Conservation (phyloP, 2,888 invertebrate genomes). For the Drosophila mulleri region DNA sequence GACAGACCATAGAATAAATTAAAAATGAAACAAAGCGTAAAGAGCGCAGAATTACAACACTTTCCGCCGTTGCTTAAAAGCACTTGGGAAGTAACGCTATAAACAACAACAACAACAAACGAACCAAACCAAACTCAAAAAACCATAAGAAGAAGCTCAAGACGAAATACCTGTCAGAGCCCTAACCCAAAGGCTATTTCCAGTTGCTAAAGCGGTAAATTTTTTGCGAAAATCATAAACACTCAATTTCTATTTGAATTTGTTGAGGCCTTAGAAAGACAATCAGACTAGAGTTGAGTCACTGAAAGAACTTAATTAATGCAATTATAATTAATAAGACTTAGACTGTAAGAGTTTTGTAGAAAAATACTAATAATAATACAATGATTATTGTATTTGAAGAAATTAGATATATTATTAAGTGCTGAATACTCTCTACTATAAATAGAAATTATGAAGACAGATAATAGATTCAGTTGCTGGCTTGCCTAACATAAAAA, state of each 20-base stretch:
- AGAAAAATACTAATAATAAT: not conserved
- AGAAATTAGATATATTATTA: not conserved
- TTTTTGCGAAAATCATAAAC: constrained; percentile 31
- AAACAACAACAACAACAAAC: constrained; percentile 10
- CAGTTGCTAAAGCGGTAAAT: not conserved
- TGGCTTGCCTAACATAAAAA: not conserved
- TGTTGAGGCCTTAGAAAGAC: not conserved
- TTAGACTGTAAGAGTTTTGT: not conserved
- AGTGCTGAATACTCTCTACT: not conserved
- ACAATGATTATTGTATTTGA: not conserved
- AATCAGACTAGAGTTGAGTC: not conserved
- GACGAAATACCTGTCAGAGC: constrained; percentile 15
- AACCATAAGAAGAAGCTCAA: constrained; percentile 25
- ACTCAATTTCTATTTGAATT: constrained; percentile 18
- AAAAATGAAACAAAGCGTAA: constrained; percentile 82
- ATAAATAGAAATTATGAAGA: not conserved
- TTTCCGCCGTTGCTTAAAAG: constrained; percentile 79
- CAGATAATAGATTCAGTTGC: not conserved
- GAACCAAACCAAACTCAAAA: constrained; percentile 3
- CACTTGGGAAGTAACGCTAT: constrained; percentile 54
- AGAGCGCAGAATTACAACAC: constrained; percentile 75
- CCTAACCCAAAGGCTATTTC: not conserved
- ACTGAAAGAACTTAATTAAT: not conserved
- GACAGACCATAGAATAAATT: constrained; percentile 77
- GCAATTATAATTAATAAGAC: not conserved